Base-by-base conservation (phyloP, 1,140 invertebrate species). In the Calephelis nemesis region DNA sequence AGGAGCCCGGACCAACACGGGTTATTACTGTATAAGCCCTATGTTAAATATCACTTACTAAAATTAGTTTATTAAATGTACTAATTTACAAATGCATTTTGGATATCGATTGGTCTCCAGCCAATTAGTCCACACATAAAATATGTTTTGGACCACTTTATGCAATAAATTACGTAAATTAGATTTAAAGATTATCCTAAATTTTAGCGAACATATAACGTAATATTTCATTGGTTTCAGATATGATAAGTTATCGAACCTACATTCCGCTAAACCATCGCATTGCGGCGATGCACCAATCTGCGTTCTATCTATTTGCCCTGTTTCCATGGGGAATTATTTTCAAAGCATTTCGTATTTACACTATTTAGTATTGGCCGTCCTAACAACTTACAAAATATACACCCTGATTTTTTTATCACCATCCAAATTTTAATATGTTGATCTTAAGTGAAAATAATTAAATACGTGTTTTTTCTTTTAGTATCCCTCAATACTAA, bases 271-370 rank as follows among this genome's bases (percentile, higher is more conserved):
- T 49, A 70, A 75, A 60, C 72, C 71, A 72, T 75, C 72, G 74
- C 65, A 70, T 47, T 74, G 71, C 66, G 67, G 66, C 68, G 68
- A 63, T 69, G 64, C 70, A 72, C 48, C 65, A 50, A 58, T 47
- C 69, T 54, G 49, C 58, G 69, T 63, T 62, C 49, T 45, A 62
- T 74, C 69, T 79, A 69, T 78, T 73, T 69, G 62, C 69, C 72
- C 50, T 62, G 69, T 66, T 68, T 75, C 79, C 72, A 74, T 60
- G 39, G 75, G 73, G 74, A 78, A 77, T 79, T 78, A 78, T 78
- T 77, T 73, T 72, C 73, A 66, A 70, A 71, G 60, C 45, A 60
- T 74, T 66, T 39, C 47, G 40, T 66, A 40, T 58, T 19, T 19
- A 19, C 15, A 19, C 15, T 19, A 19, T 19, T 66, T 58, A 50